phyloP scores from a whole-genome alignment of 1,140 invertebrate genomes.

The Drosophila nigromelanica region DNA sequence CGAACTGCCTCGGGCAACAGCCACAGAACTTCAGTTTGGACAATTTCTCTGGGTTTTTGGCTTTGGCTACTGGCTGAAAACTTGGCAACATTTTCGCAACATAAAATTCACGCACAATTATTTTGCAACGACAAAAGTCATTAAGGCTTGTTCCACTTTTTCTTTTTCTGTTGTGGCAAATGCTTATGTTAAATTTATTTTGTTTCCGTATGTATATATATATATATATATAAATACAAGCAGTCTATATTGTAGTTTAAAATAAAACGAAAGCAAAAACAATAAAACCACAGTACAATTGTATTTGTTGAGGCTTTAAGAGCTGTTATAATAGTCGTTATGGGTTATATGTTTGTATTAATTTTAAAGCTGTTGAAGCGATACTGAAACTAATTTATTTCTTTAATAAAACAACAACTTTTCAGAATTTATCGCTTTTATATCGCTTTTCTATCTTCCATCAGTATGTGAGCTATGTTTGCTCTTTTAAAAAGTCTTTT shows the following conservation, averaged over 20 bases:
- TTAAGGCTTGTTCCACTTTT: constrained; percentile 56
- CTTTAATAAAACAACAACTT: too few species aligned
- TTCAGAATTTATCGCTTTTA: too few species aligned
- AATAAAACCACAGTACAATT: constrained; percentile 48
- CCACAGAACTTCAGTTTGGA: background rate
- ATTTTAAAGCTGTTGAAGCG: too few species aligned
- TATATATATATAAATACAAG: background rate
- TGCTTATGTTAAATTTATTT: constrained; percentile 75
- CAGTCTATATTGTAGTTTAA: constrained; percentile 15
- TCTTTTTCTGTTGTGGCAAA: constrained; percentile 50
- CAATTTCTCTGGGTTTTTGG: background rate
- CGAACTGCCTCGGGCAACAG: constrained; percentile 25
- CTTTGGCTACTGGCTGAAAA: constrained; percentile 25
- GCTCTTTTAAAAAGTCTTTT: too few species aligned
- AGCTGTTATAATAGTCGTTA: background rate
- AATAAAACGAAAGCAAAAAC: constrained; percentile 7
- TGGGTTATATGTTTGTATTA: background rate
- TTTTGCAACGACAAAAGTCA: constrained; percentile 81
- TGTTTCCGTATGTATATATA: constrained; percentile 50
- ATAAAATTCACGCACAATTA: constrained; percentile 79
- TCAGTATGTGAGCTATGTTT: too few species aligned
- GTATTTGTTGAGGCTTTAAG: constrained; percentile 35
- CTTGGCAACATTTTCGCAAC: constrained; percentile 34
- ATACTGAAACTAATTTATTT: too few species aligned
- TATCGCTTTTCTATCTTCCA: too few species aligned